Percentiles rank a stretch among this genome's conserved stretches.
Evolutionary conservation across 1,140 invertebrate species (phyloP).

Genomic region (Zeugodacus cucurbitae): DNA sequence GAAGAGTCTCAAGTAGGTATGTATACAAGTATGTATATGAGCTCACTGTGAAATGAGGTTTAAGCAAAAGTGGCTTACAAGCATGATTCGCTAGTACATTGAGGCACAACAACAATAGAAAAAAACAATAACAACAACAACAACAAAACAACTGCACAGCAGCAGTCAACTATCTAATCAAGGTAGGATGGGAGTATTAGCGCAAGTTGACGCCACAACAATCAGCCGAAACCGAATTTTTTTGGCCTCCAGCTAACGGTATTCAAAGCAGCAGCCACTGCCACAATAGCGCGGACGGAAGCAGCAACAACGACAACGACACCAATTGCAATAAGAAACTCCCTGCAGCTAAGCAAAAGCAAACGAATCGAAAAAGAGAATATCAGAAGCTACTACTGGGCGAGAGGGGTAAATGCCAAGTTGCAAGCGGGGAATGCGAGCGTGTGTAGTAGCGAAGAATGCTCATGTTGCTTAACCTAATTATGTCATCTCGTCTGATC

Average conservation of each 20-base stretch:
- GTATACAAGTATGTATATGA: neutral
- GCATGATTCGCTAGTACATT: neutral
- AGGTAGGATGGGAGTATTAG: neutral
- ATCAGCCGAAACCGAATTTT: neutral
- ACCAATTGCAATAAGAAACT: neutral
- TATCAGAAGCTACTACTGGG: no score
- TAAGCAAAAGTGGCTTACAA: neutral
- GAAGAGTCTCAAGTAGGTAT: no score
- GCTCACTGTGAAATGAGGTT: neutral
- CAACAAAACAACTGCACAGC: neutral
- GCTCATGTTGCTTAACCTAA: constrained; percentile 28
- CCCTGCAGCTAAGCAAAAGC: neutral
- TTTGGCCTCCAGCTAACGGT: neutral
- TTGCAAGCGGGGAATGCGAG: neutral
- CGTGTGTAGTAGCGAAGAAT: neutral
- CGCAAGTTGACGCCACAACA: neutral
- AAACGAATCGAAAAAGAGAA: neutral
- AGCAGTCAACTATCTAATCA: constrained; percentile 5
- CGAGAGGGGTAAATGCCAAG: neutral
- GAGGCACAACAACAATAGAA: neutral
- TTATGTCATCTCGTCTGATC: constrained; percentile 36
- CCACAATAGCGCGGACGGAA: neutral
- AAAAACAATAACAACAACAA: no score
- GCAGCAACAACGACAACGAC: neutral
- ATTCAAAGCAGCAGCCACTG: neutral